Base-by-base conservation (phyloP, 1,140 invertebrate genomes). In the Phocides pigmalion region DNA sequence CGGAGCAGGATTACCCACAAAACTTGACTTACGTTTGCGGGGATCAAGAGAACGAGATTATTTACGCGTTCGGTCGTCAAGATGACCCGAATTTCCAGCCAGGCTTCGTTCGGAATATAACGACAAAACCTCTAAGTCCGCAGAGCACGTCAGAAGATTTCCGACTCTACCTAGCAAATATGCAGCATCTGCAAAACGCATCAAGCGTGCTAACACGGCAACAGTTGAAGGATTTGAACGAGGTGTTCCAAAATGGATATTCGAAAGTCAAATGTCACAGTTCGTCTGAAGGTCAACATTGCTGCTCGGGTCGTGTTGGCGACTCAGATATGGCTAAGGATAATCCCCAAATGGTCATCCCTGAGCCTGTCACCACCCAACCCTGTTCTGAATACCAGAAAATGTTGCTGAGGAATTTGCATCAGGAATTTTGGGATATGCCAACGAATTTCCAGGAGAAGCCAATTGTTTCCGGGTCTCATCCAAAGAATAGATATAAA, bases 341-440 rank as follows among this genome's bases (percentile, higher is more conserved):
- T 0, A 92, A 91, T 46, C 88, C 89, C 0, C 89, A 92, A 59
- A 86, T 85, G 76, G 75, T 80, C n/a, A 78, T 92, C 22, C 90
- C 91, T 4, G 91, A 92, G 5, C 78, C 78, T 0, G 79, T 75
- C 0, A 15, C 70, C 0, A 73, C 82, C 0, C 86, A 84, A 56
- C 86, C 87, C 0, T 89, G 87, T 53, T 84, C 83, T 0, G 89
- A 92, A 61, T 93, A 93, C 64, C 93, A 96, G 72, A 94, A 96
- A 64, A 92, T 93, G 41, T 94, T 97, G 68, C 92, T 98, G 49
- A 92, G 94, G 17, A 95, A 95, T 76, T 82, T 98, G 14, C 97
- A 98, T 80, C 95, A 96, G 74, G 97, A 98, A 82, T 98, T 98
- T 84, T 98, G 97, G 97, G 97, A 98, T 86, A 95, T 98, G 67